Conservation (phyloP, 2,888 invertebrate species). For the Lithophane semibrunnea region DNA sequence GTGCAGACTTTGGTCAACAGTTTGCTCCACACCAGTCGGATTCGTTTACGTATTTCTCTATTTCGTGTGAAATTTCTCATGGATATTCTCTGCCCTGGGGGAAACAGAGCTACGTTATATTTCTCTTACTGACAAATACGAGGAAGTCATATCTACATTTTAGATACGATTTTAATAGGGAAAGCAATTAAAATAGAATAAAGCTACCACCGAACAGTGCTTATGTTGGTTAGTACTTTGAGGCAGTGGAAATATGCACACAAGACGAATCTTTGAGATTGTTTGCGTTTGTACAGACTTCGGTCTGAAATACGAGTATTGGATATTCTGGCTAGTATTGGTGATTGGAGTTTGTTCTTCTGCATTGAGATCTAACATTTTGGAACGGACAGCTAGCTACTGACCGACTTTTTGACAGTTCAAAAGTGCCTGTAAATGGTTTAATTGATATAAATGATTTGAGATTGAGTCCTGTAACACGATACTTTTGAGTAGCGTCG, state of each 20-base stretch:
- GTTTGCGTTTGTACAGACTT: background rate
- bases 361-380: background rate
- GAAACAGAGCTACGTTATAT: background rate
- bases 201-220: background rate
- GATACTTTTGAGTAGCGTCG: too few relatives aligned
- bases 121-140: too few relatives aligned
- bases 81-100: background rate
- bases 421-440: background rate
- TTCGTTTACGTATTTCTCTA: background rate
- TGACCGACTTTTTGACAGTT: background rate
- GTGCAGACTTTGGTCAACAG: background rate
- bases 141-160: background rate
- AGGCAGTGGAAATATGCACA: background rate
- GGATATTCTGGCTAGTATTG: background rate
- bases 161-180: background rate
- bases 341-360: background rate
- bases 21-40: conserved; percentile 1
- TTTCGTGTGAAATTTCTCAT: background rate
- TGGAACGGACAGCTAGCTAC: background rate
- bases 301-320: background rate
- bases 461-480: too few relatives aligned
- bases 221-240: background rate
- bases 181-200: background rate
- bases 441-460: background rate
- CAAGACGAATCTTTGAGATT: background rate